phyloP scores from a whole-genome alignment of 2,888 invertebrate genomes.

The Apantesis nais region DNA sequence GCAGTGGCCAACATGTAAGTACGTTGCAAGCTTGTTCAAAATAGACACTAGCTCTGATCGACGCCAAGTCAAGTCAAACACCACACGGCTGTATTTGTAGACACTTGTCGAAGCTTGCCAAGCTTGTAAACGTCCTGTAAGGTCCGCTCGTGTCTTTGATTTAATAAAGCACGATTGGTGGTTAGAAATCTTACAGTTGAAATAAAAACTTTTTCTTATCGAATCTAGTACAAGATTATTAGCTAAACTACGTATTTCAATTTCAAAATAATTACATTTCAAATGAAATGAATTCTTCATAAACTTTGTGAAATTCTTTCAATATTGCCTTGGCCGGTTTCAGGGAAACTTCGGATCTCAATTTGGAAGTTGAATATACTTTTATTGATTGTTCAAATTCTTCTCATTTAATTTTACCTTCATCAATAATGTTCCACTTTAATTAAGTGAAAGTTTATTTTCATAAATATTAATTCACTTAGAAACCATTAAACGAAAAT shows the following conservation, averaged over 20 bases:
- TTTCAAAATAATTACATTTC: conserved; percentile 57
- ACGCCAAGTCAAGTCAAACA: no score
- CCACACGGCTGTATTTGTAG: no score
- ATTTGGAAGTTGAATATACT: conserved; percentile 43
- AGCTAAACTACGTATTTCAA: conserved; percentile 25
- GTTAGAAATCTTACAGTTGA: no score
- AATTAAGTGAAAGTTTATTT: conserved; percentile 10
- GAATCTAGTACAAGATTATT: background rate
- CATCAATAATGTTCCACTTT: conserved; percentile 35
- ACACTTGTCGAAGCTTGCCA: no score
- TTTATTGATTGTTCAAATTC: conserved; percentile 43
- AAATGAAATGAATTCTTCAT: conserved; percentile 54
- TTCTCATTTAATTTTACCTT: conserved; percentile 41
- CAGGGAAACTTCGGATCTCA: conserved; percentile 40
- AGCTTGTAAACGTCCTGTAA: no score
- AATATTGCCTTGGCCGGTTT: conserved; percentile 39
- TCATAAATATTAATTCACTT: conserved; percentile 8
- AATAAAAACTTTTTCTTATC: background rate
- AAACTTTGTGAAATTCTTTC: conserved; percentile 52
- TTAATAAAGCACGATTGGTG: no score
- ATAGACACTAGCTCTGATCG: no score
- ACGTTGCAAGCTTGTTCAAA: no score
- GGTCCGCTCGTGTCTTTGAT: no score
- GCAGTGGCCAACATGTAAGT: no score
- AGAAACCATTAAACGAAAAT: background rate